Conservation (phyloP, 2,113 vertebrate species). For the Scopus umbretta region DNA sequence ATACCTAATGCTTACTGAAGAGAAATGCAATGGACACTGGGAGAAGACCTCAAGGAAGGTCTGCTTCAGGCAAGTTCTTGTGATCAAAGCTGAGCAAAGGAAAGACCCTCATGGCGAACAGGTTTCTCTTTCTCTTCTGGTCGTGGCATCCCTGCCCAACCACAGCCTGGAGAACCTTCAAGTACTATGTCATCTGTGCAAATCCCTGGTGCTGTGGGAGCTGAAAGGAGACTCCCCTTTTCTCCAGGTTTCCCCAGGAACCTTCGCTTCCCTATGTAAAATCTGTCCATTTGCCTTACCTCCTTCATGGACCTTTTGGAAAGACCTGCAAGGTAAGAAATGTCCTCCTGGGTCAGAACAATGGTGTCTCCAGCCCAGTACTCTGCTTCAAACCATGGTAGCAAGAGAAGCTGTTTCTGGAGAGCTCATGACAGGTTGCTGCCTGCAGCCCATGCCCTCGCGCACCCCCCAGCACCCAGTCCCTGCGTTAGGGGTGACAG, state of each 20-base stretch:
- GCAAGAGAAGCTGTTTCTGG: neutral
- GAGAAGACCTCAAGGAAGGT: neutral
- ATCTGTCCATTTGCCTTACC: neutral
- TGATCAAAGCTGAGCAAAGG: neutral
- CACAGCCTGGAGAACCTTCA: neutral
- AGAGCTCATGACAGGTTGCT: neutral
- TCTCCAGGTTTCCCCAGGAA: neutral
- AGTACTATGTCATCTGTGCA: neutral
- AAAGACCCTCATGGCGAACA: neutral
- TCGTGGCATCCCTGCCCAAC: neutral
- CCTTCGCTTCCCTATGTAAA: neutral
- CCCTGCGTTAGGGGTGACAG: neutral
- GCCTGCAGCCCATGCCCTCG: fast-evolving
- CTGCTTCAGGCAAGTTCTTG: neutral
- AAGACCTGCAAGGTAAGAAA: neutral
- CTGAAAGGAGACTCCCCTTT: neutral
- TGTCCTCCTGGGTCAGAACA: neutral
- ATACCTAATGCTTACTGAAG: neutral
- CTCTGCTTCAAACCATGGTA: neutral
- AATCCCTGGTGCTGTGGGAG: neutral
- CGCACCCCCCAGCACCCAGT: neutral
- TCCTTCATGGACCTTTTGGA: neutral
- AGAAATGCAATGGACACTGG: neutral
- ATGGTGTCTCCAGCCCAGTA: neutral
- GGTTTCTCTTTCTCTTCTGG: neutral